Evolutionary conservation across 2,113 vertebrate genomes (phyloP).

Genomic region (Sphaerodactylus townsendi): DNA sequence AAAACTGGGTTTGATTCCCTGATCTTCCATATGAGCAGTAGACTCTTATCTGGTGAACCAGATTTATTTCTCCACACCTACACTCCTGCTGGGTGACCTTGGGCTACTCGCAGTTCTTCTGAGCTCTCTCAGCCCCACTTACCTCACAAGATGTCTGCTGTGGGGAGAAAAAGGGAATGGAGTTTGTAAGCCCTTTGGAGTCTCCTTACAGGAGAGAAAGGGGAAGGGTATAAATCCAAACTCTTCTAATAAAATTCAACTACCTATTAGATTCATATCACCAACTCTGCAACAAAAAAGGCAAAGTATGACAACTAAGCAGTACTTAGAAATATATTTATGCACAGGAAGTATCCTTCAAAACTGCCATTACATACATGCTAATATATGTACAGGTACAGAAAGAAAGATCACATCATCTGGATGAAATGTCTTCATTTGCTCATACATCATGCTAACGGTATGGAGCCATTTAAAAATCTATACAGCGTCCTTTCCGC

Average conservation of each 20-base stretch:
- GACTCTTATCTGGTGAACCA: no score
- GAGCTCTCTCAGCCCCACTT: no score
- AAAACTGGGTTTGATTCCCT: no score
- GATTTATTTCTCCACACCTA: no score
- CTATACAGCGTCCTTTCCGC: conserved; percentile 95
- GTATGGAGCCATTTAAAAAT: conserved; percentile 79
- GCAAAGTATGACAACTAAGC: not conserved
- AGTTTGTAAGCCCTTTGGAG: no score
- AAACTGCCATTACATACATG: not conserved
- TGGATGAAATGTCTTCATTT: not conserved
- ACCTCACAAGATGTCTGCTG: no score
- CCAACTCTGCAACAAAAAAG: rapidly evolving
- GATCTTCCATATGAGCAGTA: no score
- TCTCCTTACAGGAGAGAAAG: no score
- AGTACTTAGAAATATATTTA: not conserved
- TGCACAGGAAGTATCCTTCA: conserved; percentile 2
- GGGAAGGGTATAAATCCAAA: no score
- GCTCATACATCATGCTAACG: not conserved
- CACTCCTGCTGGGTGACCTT: no score
- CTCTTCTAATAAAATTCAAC: not conserved
- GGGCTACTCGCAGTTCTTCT: no score
- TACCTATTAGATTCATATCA: not conserved
- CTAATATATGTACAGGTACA: not conserved
- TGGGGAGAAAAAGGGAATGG: no score
- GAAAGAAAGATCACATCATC: not conserved